Conservation (phyloP, 2,113 vertebrate species). For the Vidua chalybeata region DNA sequence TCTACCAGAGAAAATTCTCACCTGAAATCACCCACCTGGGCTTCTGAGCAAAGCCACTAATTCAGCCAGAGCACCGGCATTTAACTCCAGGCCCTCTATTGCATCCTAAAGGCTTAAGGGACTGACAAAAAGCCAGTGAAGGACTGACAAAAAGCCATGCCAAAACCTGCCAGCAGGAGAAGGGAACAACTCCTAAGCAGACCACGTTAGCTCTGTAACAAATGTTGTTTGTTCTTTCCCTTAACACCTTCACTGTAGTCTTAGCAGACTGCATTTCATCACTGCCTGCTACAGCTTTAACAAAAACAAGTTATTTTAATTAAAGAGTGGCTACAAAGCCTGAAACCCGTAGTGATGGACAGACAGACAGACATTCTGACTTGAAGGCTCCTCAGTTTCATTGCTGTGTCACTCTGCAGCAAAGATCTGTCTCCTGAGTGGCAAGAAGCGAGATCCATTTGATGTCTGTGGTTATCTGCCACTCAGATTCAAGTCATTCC, state of each 20-base stretch:
- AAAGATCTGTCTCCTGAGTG: constrained; percentile 8
- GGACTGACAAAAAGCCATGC: background rate
- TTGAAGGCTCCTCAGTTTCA: background rate
- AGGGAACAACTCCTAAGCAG: background rate
- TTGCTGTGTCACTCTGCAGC: background rate
- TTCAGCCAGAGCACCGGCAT: background rate
- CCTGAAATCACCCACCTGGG: background rate
- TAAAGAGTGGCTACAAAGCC: background rate
- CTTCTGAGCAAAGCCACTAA: background rate
- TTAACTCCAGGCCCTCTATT: background rate
- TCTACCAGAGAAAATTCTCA: background rate
- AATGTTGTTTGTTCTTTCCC: background rate
- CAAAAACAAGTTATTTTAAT: background rate
- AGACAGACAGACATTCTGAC: background rate
- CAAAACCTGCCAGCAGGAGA: background rate
- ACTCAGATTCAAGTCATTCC: background rate
- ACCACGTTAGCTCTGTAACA: fast-evolving
- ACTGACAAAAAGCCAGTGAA: background rate
- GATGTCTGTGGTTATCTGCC: constrained; percentile 7
- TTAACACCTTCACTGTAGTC: background rate
- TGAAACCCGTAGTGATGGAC: background rate
- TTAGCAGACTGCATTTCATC: background rate
- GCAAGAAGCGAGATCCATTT: background rate
- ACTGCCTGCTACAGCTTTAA: background rate
- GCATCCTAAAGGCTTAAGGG: background rate